phyloP scores from a whole-genome alignment of 1,140 invertebrate genomes.

The Archegozetes longisetosus region DNA sequence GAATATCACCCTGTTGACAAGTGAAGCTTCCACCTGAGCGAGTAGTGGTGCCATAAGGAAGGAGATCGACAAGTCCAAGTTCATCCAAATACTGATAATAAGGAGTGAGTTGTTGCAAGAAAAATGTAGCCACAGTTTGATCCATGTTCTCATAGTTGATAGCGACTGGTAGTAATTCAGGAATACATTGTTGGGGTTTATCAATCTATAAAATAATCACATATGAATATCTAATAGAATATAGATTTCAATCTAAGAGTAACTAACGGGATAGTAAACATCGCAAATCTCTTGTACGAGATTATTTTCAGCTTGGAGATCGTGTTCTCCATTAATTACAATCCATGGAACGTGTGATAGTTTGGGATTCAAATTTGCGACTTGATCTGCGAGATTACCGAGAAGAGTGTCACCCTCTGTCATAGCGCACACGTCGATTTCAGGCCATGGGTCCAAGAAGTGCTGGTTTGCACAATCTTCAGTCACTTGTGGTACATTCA shows the following conservation, averaged over 20 bases:
- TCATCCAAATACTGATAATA: constrained; percentile 8
- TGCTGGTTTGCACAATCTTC: constrained; percentile 8
- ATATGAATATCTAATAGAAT: not conserved
- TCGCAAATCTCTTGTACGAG: not conserved
- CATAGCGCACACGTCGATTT: not conserved
- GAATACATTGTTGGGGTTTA: not conserved
- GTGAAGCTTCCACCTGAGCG: not conserved
- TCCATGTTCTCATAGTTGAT: constrained; percentile 2
- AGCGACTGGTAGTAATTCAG: not conserved
- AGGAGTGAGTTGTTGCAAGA: not conserved
- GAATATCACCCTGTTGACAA: not conserved
- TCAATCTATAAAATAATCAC: not conserved
- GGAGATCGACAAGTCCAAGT: not conserved
- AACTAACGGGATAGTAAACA: not conserved
- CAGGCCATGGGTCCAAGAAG: not conserved
- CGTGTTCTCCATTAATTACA: not conserved
- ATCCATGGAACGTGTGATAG: constrained; percentile 5
- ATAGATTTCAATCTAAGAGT: not conserved
- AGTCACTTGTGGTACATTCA: not conserved
- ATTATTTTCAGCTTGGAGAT: not conserved
- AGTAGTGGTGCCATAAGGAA: constrained; percentile 1
- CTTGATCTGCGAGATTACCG: not conserved
- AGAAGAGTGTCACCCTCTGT: not conserved
- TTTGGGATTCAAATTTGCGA: not conserved
- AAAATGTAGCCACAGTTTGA: not conserved